Evolutionary conservation across 2,888 invertebrate species (phyloP).

Genomic region (Eristalinus aeneus): DNA sequence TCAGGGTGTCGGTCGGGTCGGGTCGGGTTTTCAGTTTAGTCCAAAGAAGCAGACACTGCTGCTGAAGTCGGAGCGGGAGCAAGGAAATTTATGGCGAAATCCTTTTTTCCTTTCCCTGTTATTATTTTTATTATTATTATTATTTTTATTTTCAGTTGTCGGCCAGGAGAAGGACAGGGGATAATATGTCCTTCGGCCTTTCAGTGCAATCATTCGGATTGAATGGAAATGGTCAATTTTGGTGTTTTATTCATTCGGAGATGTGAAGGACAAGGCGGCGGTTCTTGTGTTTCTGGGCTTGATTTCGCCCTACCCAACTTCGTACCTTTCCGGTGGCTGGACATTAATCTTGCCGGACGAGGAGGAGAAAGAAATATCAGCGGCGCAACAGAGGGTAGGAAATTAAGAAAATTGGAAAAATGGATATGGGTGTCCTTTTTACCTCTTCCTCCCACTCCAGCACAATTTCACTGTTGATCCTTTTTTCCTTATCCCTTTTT

Average conservation of each 20-base stretch:
- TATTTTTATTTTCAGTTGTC: constrained; percentile 64
- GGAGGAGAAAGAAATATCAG: constrained; percentile 6
- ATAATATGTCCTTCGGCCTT: constrained; percentile 65
- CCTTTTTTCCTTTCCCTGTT: constrained; percentile 64
- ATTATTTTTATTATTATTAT: constrained; percentile 67
- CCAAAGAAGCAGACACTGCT: constrained; percentile 3
- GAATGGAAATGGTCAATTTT: constrained; percentile 70
- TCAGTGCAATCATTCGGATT: constrained; percentile 70
- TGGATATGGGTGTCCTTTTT: constrained; percentile 58
- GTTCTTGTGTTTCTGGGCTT: background rate
- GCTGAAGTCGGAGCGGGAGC: constrained; percentile 12
- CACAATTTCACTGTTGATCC: constrained; percentile 57
- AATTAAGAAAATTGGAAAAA: constrained; percentile 63
- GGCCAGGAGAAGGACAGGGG: constrained; percentile 28
- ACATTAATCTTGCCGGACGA: constrained; percentile 41
- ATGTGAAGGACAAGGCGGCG: constrained; percentile 26
- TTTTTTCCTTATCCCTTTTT: constrained; percentile 18
- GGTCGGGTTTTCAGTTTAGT: constrained; percentile 12
- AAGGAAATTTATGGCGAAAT: constrained; percentile 60
- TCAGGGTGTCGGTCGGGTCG: constrained; percentile 43
- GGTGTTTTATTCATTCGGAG: constrained; percentile 62
- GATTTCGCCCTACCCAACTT: background rate
- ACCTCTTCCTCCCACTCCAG: constrained; percentile 50
- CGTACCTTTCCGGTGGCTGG: constrained; percentile 27
- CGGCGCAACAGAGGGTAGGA: constrained; percentile 46